Conservation (phyloP, 2,797 vertebrate species). For the Potorous gilbertii region DNA sequence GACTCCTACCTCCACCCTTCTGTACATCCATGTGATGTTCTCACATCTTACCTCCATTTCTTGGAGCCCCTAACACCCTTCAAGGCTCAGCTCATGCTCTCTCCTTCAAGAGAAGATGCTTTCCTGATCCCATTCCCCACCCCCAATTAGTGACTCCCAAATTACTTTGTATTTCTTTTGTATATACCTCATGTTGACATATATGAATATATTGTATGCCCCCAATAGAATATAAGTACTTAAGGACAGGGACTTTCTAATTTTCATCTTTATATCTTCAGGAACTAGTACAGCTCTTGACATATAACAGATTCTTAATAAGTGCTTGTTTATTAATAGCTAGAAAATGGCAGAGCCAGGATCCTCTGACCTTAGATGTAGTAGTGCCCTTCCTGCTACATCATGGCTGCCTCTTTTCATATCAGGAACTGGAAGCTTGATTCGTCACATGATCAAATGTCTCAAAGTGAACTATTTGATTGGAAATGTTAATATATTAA, state of each 20-base stretch:
- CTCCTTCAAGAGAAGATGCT: neutral
- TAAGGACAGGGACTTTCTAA: too few relatives aligned
- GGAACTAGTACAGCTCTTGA: neutral
- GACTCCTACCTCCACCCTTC: neutral
- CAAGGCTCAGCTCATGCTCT: neutral
- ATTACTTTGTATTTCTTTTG: neutral
- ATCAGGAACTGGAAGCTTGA: neutral
- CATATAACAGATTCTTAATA: neutral
- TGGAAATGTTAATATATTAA: neutral
- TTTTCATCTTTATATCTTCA: neutral
- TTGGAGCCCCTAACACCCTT: neutral
- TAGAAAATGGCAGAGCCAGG: neutral
- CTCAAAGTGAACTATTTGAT: neutral
- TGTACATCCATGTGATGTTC: neutral
- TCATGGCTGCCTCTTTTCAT: neutral
- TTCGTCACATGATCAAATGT: neutral
- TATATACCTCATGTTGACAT: neutral
- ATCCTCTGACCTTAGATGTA: neutral
- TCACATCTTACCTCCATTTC: neutral
- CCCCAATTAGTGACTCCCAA: neutral
- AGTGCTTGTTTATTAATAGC: neutral
- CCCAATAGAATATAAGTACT: too few relatives aligned
- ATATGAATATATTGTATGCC: neutral
- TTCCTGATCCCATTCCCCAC: too few relatives aligned
- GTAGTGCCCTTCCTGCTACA: neutral